phyloP scores from a whole-genome alignment of 2,113 vertebrate genomes.

The Alces alces region DNA sequence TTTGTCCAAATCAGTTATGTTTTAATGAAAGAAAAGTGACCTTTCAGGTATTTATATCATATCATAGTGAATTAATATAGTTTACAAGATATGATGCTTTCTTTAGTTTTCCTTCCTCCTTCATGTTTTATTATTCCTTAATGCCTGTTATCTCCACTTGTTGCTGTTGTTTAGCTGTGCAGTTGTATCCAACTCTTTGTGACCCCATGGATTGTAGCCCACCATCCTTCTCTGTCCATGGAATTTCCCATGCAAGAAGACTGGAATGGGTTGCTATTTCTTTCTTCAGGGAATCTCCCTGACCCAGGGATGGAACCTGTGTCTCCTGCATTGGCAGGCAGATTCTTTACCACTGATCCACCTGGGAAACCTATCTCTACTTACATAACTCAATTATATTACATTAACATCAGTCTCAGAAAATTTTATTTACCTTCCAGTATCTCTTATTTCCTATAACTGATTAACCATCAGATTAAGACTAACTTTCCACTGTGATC shows the following conservation, averaged over 20 bases:
- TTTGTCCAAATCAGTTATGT: background rate
- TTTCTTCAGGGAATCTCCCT: background rate
- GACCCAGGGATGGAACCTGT: background rate
- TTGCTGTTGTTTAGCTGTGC: background rate
- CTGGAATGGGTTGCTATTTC: background rate
- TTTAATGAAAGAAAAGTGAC: background rate
- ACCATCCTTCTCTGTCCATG: background rate
- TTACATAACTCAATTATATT: background rate
- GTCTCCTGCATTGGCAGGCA: background rate
- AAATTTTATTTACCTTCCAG: background rate
- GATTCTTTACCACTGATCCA: background rate
- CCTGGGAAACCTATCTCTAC: background rate
- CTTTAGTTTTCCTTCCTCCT: background rate
- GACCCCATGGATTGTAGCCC: background rate
- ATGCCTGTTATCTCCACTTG: background rate
- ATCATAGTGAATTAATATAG: background rate
- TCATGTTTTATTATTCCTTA: background rate
- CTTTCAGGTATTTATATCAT: background rate
- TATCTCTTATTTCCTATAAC: background rate
- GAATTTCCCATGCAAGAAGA: background rate
- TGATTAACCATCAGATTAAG: background rate
- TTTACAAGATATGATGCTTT: background rate
- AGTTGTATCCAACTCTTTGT: background rate
- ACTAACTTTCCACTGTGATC: background rate
- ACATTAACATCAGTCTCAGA: background rate